These are phyloP conservation scores for Elysia chlorotica DNA, from an alignment of 1,140 invertebrate genomes.

Conservation along the genomic window DNA sequence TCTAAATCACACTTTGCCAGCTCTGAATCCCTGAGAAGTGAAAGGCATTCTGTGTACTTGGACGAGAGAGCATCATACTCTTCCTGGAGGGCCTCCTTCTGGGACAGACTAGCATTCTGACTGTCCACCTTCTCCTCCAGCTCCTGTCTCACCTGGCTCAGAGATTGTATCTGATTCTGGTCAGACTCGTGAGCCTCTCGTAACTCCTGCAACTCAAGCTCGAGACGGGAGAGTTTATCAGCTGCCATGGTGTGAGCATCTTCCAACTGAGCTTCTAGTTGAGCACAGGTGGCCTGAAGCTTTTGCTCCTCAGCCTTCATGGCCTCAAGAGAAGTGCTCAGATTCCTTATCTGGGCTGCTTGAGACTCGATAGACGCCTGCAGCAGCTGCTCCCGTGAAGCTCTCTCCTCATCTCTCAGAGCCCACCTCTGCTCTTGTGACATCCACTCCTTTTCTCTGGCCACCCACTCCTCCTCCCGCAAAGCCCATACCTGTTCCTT, in stretches of 20 bases:
- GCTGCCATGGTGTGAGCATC: not conserved
- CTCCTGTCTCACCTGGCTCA: not conserved
- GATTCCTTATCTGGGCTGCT: not conserved
- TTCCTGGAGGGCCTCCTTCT: not conserved
- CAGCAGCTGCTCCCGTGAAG: constrained; percentile 1
- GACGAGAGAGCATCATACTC: not conserved
- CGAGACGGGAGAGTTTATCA: not conserved
- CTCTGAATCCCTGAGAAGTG: not conserved
- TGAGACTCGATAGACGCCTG: not conserved
- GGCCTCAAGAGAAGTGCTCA: not conserved
- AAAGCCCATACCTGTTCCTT: not conserved
- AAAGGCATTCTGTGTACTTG: not conserved
- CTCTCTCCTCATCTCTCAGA: too few relatives aligned
- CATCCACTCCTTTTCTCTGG: too few relatives aligned
- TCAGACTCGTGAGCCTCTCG: not conserved
- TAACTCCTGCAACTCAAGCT: constrained; percentile 8
- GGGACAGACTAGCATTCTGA: not conserved
- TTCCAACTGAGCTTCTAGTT: not conserved
- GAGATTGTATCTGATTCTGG: not conserved
- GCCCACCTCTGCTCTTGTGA: too few relatives aligned
- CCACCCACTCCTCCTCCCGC: not conserved
- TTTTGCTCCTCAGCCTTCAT: not conserved
- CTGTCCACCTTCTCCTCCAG: not conserved
- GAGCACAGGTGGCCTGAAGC: not conserved
- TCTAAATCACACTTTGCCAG: not conserved